phyloP scores from a whole-genome alignment of 2,113 vertebrate genomes.

The Channa argus region DNA sequence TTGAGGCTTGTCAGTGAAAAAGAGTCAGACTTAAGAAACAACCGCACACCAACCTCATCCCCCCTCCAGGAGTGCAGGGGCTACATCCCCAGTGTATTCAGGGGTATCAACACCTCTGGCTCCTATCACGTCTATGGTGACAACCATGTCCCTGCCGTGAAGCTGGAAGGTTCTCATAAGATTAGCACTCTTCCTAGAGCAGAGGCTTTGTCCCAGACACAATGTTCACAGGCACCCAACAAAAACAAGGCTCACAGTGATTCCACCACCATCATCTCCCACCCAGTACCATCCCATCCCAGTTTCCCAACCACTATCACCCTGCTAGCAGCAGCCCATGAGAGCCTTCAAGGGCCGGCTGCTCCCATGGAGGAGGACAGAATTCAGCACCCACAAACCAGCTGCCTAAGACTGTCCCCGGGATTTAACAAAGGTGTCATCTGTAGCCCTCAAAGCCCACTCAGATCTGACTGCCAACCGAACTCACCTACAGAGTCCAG shows the following conservation, averaged over 20 bases:
- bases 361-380: slow-evolving; percentile 79
- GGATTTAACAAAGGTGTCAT: slow-evolving; percentile 85
- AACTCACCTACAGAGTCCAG: slow-evolving; percentile 97
- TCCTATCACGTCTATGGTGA: slow-evolving; percentile 90
- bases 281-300: slow-evolving; percentile 29
- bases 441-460: slow-evolving; percentile 92
- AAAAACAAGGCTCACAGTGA: slow-evolving; percentile 78
- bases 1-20: slow-evolving; percentile 82
- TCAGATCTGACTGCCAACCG: slow-evolving; percentile 96
- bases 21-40: slow-evolving; percentile 62
- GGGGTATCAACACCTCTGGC: slow-evolving; percentile 88
- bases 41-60: slow-evolving; percentile 70
- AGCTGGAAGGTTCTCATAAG: slow-evolving; percentile 82
- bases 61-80: slow-evolving; percentile 82
- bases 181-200: slow-evolving; percentile 77
- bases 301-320: slow-evolving; percentile 39
- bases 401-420: slow-evolving; percentile 79
- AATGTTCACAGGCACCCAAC: slow-evolving; percentile 74
- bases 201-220: slow-evolving; percentile 81
- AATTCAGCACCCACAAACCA: slow-evolving; percentile 71
- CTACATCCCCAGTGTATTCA: slow-evolving; percentile 87
- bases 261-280: slow-evolving; percentile 35
- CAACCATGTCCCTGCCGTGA: slow-evolving; percentile 81
- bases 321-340: slow-evolving; percentile 5
- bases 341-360: slow-evolving; percentile 39